Evolutionary conservation across 1,140 invertebrate species (phyloP), one percentile per base, ranked within the genome.

Genomic region (Papilio glaucus): DNA sequence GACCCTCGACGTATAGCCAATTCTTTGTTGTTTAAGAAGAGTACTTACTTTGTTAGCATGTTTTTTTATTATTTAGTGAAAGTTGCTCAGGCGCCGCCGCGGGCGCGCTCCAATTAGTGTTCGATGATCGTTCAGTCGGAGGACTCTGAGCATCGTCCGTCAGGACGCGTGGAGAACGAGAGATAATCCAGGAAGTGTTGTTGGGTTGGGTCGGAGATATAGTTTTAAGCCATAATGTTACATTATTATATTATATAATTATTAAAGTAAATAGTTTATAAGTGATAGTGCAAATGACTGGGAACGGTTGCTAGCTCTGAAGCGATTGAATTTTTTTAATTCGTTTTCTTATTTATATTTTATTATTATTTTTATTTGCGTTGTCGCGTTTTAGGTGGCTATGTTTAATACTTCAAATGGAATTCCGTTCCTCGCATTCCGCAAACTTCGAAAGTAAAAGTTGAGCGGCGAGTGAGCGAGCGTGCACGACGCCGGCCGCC

Each of bases 11-110:
- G 80, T 85, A 85, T 90, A 91, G 88, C 86, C 79, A 90, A 92
- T 91, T 88, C 80, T 86, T 86, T 86, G 88, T 90, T 90, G 78
- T 90, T 82, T 87, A 87, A 86, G 83, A 91, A 74, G 81, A 86
- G 89, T 89, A 90, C 87, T 91, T 91, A 90, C 86, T 87, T 87
- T 85, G 87, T 92, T 91, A 88, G 85, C 84, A 85, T 84, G 86
- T 89, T 90, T 89, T 87, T 91, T 88, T 90, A 90, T 90, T 86
- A 85, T 92, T 89, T 90, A 91, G 90, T 91, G 90, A 92, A 92
- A 92, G 90, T 91, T 92, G 90, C 89, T 91, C 88, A 90, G 89
- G 81, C 86, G 85, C 85, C 84, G 83, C 83, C 83, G 81, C 84
- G 86, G 86, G 85, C 87, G 86, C 85, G 88, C 85, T 88, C 88